Conservation (phyloP, 2,797 vertebrate species). For the Crenuchus spilurus region DNA sequence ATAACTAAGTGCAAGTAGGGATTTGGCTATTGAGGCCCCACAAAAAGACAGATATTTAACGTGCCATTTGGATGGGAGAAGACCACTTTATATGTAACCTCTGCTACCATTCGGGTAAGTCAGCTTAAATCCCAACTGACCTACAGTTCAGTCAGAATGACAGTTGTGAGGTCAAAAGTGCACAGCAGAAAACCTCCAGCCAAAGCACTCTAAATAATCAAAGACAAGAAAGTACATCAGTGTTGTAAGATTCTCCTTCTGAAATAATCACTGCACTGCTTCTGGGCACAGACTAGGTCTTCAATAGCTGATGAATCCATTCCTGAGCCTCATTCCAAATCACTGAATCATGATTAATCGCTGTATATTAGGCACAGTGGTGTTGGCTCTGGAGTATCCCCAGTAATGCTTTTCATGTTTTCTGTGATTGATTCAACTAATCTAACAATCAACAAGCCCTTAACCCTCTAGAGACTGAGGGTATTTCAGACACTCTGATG, state of each 20-base stretch:
- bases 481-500: no score
- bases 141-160: constrained; percentile 8
- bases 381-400: no score
- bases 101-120: not conserved
- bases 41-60: not conserved
- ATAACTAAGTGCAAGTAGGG: not conserved
- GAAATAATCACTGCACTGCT: not conserved
- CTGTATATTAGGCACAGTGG: no score
- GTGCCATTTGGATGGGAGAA: not conserved
- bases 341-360: no score
- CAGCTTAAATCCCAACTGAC: not conserved
- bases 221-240: not conserved
- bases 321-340: not conserved
- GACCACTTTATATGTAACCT: constrained; percentile 2
- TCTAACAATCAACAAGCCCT: no score
- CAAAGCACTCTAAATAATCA: not conserved
- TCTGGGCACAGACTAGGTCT: not conserved
- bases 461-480: no score
- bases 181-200: not conserved
- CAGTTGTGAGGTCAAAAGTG: not conserved
- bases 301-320: not conserved
- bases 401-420: no score
- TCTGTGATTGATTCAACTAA: no score
- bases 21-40: not conserved
- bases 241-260: not conserved